Evolutionary conservation across 2,888 invertebrate species (phyloP), one percentile per base, ranked within the genome.

Genomic region (Thelaira solivaga): DNA sequence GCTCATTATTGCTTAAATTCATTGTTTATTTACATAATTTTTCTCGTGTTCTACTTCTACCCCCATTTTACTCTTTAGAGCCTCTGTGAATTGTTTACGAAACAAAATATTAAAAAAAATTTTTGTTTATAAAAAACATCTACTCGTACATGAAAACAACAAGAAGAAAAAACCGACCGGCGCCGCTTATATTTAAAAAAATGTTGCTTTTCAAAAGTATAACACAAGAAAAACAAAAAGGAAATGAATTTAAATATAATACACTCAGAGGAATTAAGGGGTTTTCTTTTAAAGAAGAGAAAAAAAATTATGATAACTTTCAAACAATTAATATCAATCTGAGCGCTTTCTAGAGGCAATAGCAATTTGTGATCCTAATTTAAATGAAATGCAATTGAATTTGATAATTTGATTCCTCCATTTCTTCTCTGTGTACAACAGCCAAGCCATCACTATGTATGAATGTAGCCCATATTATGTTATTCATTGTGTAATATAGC

Each of bases 1-100:
- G 26, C 47, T 57, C 13, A 41, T 49, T 51, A 36, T 47, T 26
- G 1, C 18, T 31, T 29, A 18, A 43, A 26, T 11, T 7, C 10
- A 49, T 53, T 78, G 64, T 73, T 74, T 78, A 71, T 74, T 78
- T 78, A 78, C 74, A 64, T 53, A 67, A 65, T 73, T 62, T 55
- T 72, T 61, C n/a, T 55, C n/a, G 31, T 39, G 29, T 65, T 53
- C 47, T 61, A 67, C 10, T 34, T 53, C 43, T 29, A 26, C 5
- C 34, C 59, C 20, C 43, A 10, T 34, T 43, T 11, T 7, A 18
- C n/a, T 45, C 26, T 13, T 2, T 3, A 16, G 2, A 31, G 45
- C 24, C n/a, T n/a, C n/a, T n/a, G n/a, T n/a, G n/a, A 4, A 53
- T 61, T 68, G 67, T 74, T 74, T 53, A 53, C 45, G 68, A 53